Evolutionary conservation across 1,140 invertebrate species (phyloP).

Genomic region (Plectrocnemia conspersa): DNA sequence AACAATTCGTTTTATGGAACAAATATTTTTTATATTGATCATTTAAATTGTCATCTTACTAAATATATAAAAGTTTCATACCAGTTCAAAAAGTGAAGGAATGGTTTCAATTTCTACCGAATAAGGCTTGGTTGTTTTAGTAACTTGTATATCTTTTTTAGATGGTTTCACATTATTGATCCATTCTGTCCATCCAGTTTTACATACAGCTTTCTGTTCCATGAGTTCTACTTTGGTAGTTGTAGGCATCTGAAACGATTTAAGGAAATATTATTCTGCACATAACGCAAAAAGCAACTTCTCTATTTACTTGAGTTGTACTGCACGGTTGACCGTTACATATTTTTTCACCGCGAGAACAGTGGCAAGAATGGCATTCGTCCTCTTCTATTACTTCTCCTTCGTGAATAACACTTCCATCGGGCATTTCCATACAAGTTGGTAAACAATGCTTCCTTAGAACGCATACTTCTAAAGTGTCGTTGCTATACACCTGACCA

Average conservation of each 20-base stretch:
- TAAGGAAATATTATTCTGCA: background rate
- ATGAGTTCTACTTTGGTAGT: constrained; percentile 22
- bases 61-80: constrained; percentile 35
- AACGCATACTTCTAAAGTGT: constrained; percentile 65
- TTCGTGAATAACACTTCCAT: constrained; percentile 65
- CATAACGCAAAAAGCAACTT: background rate
- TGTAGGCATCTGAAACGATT: background rate
- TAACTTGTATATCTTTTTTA: constrained; percentile 32
- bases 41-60: too few relatives aligned
- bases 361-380: constrained; percentile 72
- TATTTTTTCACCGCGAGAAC: constrained; percentile 60
- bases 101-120: constrained; percentile 60
- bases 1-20: too few relatives aligned
- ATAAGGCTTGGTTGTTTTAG: constrained; percentile 37
- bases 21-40: too few relatives aligned
- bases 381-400: constrained; percentile 72
- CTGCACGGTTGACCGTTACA: constrained; percentile 67
- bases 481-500: constrained; percentile 66
- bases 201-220: constrained; percentile 50
- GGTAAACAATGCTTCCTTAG: constrained; percentile 65
- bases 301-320: constrained; percentile 36
- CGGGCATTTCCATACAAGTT: constrained; percentile 59
- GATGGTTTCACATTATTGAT: constrained; percentile 54
- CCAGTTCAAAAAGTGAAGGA: constrained; percentile 51
- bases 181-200: constrained; percentile 71